Evolutionary conservation across 30 jellyfish, hydroid and myxozoan genomes (phyloP).

Genomic region (Mastigias papua): DNA sequence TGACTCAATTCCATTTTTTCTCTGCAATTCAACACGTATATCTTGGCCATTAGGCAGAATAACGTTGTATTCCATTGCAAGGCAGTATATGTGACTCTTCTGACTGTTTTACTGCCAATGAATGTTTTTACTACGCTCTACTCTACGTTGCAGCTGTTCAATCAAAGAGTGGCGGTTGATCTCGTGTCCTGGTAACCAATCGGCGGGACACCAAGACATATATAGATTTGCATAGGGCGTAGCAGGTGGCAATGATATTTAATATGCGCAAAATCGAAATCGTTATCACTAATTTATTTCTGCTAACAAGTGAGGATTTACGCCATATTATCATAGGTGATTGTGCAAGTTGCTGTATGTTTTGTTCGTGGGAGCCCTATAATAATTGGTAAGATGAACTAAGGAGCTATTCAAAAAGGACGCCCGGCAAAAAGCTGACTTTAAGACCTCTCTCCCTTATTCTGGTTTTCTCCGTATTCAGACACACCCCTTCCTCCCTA

Average conservation of each 20-base stretch:
- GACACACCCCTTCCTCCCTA: no score
- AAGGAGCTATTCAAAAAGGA: no score
- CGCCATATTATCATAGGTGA: no score
- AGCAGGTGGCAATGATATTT: no score
- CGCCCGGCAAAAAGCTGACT: no score
- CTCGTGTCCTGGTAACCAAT: not conserved
- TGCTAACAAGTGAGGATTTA: no score
- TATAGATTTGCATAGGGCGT: not conserved
- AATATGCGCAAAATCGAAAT: not conserved
- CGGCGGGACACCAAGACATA: not conserved
- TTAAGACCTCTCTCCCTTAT: no score
- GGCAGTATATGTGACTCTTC: not conserved
- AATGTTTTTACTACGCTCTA: not conserved
- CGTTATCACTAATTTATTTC: no score
- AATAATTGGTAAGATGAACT: no score
- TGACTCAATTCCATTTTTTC: not conserved
- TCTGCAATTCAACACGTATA: slow-evolving; percentile 25
- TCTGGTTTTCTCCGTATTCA: no score
- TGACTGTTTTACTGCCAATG: not conserved
- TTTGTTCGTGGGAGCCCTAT: no score
- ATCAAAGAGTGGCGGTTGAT: slow-evolving; percentile 8
- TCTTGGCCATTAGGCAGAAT: slow-evolving; percentile 55
- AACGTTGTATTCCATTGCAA: slow-evolving; percentile 25
- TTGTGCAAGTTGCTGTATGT: no score
- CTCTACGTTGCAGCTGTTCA: slow-evolving; percentile 1